Evolutionary conservation across 1,140 invertebrate species (phyloP).

Genomic region (Hylaeus anthracinus): DNA sequence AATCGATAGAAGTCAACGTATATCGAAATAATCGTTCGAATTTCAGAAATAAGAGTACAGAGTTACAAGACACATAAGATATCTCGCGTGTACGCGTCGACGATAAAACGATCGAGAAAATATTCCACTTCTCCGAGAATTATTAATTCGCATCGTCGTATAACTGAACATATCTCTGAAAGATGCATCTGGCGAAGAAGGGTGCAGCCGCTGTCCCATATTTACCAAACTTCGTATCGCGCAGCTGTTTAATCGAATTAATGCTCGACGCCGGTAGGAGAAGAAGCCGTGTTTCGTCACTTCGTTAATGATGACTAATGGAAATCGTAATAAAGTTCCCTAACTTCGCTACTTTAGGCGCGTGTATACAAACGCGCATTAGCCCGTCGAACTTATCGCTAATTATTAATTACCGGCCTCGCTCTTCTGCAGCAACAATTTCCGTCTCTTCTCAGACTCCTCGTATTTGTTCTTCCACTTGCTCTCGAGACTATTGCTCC

Average conservation of each 20-base stretch:
- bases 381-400: constrained; percentile 16
- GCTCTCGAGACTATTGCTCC: constrained; percentile 72
- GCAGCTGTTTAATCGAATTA: constrained; percentile 35
- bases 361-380: constrained; percentile 16
- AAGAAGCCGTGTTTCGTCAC: constrained; percentile 31
- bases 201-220: background rate
- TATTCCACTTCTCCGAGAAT: too few relatives aligned
- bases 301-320: constrained; percentile 37
- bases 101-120: too few relatives aligned
- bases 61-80: too few relatives aligned
- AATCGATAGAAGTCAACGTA: background rate
- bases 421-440: constrained; percentile 84
- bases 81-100: too few relatives aligned
- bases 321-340: constrained; percentile 21
- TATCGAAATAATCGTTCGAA: too few relatives aligned
- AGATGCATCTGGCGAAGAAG: too few relatives aligned
- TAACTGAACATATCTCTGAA: background rate
- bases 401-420: constrained; percentile 84
- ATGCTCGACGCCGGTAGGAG: background rate
- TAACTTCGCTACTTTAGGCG: constrained; percentile 13
- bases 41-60: too few relatives aligned
- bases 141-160: too few relatives aligned
- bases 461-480: constrained; percentile 86
- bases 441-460: constrained; percentile 85
- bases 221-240: constrained; percentile 10